Evolutionary conservation across 2,113 vertebrate genomes (phyloP).

Genomic region (Cephalopholis sonnerati): DNA sequence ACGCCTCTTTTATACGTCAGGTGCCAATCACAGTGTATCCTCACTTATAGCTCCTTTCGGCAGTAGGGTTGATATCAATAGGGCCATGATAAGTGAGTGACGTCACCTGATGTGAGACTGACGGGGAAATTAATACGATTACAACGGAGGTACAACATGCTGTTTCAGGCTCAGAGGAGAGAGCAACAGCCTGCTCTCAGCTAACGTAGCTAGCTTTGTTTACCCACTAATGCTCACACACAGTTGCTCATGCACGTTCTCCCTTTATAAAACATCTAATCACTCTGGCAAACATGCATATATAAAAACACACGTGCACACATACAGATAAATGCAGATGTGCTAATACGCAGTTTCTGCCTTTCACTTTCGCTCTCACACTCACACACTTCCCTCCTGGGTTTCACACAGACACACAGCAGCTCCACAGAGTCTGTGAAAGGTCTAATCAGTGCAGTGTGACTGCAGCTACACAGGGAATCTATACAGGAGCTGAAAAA

Average conservation of each 20-base stretch:
- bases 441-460: slow-evolving; percentile 45
- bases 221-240: neutral
- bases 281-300: no score
- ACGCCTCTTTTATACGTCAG: no score
- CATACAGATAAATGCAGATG: no score
- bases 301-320: no score
- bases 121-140: neutral
- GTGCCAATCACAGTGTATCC: no score
- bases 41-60: no score
- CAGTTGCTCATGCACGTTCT: no score
- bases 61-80: no score
- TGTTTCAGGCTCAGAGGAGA: neutral
- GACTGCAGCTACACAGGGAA: slow-evolving; percentile 33
- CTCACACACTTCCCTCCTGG: neutral
- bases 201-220: neutral
- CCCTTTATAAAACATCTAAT: no score
- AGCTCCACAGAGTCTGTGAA: slow-evolving; percentile 24
- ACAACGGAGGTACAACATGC: neutral
- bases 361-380: neutral
- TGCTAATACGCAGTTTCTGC: no score
- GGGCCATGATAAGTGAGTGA: no score
- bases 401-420: neutral
- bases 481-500: slow-evolving; percentile 19
- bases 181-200: neutral
- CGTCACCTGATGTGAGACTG: neutral